Evolutionary conservation across 2,797 vertebrate genomes (phyloP).

Genomic region (Pseudochirops corinnae): DNA sequence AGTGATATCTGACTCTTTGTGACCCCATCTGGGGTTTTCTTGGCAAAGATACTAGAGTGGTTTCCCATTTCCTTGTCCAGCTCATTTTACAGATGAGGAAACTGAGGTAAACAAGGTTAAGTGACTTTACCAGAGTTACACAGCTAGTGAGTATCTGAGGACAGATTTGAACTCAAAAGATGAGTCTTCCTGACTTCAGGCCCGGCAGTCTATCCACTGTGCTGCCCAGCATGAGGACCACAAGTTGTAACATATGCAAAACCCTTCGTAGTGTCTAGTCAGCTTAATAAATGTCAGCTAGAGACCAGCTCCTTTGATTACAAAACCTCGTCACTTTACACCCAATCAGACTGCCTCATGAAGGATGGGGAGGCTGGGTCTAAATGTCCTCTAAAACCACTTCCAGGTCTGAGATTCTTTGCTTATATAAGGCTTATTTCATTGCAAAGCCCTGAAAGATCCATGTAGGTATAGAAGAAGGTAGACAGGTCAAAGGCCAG

Average conservation of each 20-base stretch:
- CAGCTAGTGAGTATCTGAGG: neutral
- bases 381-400: neutral
- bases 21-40: neutral
- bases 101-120: neutral
- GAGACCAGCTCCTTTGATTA: neutral
- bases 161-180: neutral
- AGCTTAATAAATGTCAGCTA: neutral
- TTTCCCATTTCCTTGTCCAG: neutral
- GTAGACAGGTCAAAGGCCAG: neutral
- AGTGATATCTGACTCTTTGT: neutral
- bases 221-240: neutral
- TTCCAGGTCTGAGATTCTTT: neutral
- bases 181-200: neutral
- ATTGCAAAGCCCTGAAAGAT: neutral
- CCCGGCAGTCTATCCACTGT: neutral
- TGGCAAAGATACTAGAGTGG: neutral
- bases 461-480: neutral
- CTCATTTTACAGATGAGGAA: neutral
- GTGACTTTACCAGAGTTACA: neutral
- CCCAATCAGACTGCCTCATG: neutral
- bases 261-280: neutral
- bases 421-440: neutral
- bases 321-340: neutral
- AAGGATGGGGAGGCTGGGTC: neutral
- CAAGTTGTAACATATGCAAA: neutral